These are phyloP conservation scores for Sardina pilchardus DNA, from an alignment of 2,113 vertebrate genomes.

Conservation along the genomic window DNA sequence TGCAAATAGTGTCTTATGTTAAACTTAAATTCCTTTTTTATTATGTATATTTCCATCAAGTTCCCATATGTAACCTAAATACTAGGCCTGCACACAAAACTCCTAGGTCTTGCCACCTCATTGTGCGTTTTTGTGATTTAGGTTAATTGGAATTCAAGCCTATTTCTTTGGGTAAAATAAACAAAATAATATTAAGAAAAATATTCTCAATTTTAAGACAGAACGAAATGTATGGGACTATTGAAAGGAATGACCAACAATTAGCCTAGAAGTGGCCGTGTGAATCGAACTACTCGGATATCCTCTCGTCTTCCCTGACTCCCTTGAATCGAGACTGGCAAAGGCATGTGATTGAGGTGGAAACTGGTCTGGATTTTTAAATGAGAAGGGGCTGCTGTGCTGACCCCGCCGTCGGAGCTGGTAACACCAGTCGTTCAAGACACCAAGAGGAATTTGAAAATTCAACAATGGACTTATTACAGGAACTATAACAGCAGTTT, in stretches of 20 bases:
- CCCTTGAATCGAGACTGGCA: conserved; percentile 24
- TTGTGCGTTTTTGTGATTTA: too few species aligned
- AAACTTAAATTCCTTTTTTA: too few species aligned
- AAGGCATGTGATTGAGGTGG: conserved; percentile 49
- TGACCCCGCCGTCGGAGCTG: not conserved
- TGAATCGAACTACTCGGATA: conserved; percentile 41
- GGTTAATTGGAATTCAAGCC: too few species aligned
- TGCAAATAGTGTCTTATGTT: not conserved
- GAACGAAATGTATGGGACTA: not conserved
- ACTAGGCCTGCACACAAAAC: too few species aligned
- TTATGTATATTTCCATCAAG: not conserved
- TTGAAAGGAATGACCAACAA: not conserved
- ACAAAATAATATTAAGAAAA: too few species aligned
- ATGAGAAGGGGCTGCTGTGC: conserved; percentile 28
- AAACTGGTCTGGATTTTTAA: conserved; percentile 46
- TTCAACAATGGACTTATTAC: not conserved
- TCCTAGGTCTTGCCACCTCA: too few species aligned
- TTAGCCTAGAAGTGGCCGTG: not conserved
- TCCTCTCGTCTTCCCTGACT: conserved; percentile 51
- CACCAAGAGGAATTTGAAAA: not conserved
- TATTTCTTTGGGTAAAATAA: too few species aligned
- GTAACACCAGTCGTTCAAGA: not conserved
- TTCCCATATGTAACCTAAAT: too few species aligned
- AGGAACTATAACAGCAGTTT: not conserved
- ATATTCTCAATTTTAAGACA: not conserved